Evolutionary conservation across 2,888 invertebrate genomes (phyloP).

Genomic region (Quadriops clusia): DNA sequence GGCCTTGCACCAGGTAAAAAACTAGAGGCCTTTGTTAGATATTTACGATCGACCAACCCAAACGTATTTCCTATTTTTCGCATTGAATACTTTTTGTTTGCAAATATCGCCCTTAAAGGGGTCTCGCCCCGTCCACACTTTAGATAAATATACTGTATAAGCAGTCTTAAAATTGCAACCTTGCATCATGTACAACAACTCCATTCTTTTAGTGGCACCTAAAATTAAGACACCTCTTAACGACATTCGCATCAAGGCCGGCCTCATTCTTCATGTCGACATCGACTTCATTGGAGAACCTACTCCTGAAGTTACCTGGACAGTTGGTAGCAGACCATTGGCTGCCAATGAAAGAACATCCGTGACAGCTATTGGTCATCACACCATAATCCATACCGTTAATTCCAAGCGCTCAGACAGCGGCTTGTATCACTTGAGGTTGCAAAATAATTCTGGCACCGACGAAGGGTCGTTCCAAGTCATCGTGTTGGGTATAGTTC

Average conservation of each 20-base stretch:
- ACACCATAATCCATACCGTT: constrained; percentile 84
- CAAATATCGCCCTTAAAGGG: too few relatives aligned
- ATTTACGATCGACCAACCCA: too few relatives aligned
- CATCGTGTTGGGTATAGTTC: constrained; percentile 56
- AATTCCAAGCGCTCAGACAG: constrained; percentile 87
- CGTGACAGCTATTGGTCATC: constrained; percentile 81
- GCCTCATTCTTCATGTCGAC: constrained; percentile 81
- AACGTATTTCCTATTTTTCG: too few relatives aligned
- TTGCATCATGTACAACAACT: constrained; percentile 5
- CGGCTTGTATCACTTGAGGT: constrained; percentile 73
- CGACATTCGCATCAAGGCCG: constrained; percentile 85
- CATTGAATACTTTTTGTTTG: constrained; percentile 12
- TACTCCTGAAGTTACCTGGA: constrained; percentile 82
- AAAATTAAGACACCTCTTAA: constrained; percentile 86
- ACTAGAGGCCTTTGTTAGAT: too few relatives aligned
- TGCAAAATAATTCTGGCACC: constrained; percentile 87
- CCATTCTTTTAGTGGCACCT: constrained; percentile 60
- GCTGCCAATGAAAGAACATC: constrained; percentile 73
- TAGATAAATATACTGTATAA: not conserved
- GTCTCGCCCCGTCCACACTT: too few relatives aligned
- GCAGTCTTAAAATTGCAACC: constrained; percentile 10
- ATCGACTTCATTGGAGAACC: constrained; percentile 92
- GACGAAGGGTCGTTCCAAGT: constrained; percentile 88
- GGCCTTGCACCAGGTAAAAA: constrained; percentile 1
- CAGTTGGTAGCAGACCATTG: constrained; percentile 57